These are phyloP conservation scores for Chelonus insularis DNA, from an alignment of 1,140 invertebrate species.

Conservation along the genomic window DNA sequence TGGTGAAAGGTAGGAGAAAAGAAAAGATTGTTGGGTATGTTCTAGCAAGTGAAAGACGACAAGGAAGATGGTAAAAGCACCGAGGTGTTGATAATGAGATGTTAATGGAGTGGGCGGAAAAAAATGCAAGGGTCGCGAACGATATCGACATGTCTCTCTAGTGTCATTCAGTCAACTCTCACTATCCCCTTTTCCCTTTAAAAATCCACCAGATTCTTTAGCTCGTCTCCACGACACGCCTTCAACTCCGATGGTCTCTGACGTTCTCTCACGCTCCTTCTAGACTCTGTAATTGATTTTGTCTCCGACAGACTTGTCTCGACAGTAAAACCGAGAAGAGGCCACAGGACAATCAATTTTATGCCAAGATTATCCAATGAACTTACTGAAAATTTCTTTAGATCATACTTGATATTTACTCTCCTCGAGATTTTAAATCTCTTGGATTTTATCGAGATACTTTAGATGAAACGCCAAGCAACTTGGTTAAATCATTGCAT, in stretches of 20 bases:
- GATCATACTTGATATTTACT: too few relatives aligned
- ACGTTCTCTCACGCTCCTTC: neutral
- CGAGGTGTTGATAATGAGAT: constrained; percentile 56
- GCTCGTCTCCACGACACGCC: constrained; percentile 1
- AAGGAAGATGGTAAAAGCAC: constrained; percentile 23
- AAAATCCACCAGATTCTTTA: constrained; percentile 19
- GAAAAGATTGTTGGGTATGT: constrained; percentile 3
- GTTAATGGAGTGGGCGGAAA: constrained; percentile 54
- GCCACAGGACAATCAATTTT: constrained; percentile 20
- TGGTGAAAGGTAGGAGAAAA: constrained; percentile 7
- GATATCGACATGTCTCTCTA: constrained; percentile 28
- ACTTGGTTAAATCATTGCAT: too few relatives aligned
- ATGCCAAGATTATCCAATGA: constrained; percentile 8
- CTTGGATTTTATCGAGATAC: neutral
- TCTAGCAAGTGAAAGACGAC: constrained; percentile 23
- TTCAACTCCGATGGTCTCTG: constrained; percentile 9
- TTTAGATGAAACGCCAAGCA: too few relatives aligned
- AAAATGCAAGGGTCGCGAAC: constrained; percentile 14
- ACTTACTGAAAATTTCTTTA: neutral
- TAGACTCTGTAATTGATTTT: constrained; percentile 37
- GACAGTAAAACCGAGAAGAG: neutral
- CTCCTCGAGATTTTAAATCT: too few relatives aligned
- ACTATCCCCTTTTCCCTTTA: neutral
- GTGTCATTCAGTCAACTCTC: constrained; percentile 28
- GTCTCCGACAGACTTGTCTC: constrained; percentile 30